Evolutionary conservation across 2,888 invertebrate genomes (phyloP).

Genomic region (Andrena chrysosceles): DNA sequence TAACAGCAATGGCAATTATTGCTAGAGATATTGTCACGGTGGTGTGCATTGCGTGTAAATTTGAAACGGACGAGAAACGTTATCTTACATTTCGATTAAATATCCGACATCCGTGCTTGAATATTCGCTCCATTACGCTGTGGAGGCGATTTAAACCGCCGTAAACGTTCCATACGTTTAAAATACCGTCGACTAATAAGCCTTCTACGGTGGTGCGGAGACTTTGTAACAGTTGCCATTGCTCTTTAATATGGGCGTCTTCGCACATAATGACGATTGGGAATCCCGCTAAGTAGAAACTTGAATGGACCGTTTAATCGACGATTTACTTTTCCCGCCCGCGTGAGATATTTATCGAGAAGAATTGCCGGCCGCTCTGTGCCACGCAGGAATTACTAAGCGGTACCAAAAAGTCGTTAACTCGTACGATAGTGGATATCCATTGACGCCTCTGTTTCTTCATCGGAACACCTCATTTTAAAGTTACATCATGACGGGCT

Average conservation of each 20-base stretch:
- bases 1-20: not conserved
- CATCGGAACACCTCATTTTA: slow-evolving; percentile 20
- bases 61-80: not conserved
- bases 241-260: slow-evolving; percentile 77
- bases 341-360: not conserved
- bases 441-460: slow-evolving; percentile 20
- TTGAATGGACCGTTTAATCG: not conserved
- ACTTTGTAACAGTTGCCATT: slow-evolving; percentile 86
- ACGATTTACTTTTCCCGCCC: slow-evolving; percentile 22
- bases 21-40: not conserved
- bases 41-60: not conserved
- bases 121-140: slow-evolving; percentile 86
- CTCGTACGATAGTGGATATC: slow-evolving; percentile 15
- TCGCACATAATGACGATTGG: slow-evolving; percentile 68
- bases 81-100: slow-evolving; percentile 83
- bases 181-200: slow-evolving; percentile 86
- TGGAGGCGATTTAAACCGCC: slow-evolving; percentile 87
- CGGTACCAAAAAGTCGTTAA: slow-evolving; percentile 3
- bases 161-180: slow-evolving; percentile 88
- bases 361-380: not conserved
- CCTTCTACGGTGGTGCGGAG: slow-evolving; percentile 87
- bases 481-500: slow-evolving; percentile 43
- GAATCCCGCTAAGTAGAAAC: slow-evolving; percentile 15
- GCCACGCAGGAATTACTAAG: not conserved
- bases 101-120: slow-evolving; percentile 86